A percentile compares a stretch with the other conserved stretches of the same genome.
These are phyloP conservation scores for Cepphus grylle DNA, from an alignment of 2,113 vertebrate species.

Conservation along the genomic window DNA sequence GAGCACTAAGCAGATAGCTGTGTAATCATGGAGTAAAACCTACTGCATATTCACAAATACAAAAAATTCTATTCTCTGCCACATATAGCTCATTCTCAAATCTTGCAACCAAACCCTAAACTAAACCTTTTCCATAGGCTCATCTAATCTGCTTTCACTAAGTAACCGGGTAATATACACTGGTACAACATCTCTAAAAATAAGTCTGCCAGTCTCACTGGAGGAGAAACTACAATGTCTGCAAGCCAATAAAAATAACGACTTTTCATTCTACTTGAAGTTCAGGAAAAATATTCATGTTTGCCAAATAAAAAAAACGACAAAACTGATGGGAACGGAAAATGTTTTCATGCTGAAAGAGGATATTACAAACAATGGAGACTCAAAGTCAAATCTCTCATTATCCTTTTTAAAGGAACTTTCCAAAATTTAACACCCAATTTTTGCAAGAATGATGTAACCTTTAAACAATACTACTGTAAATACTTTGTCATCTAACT, in stretches of 20 bases:
- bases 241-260: slow-evolving; percentile 50
- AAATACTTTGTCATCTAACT: not conserved
- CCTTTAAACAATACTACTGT: slow-evolving; percentile 3
- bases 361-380: slow-evolving; percentile 48
- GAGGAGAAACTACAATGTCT: not conserved
- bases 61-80: not conserved
- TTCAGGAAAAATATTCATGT: slow-evolving; percentile 39
- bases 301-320: not conserved
- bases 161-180: not conserved
- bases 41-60: not conserved
- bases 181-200: slow-evolving; percentile 28
- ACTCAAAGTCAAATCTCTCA: not conserved
- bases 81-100: not conserved
- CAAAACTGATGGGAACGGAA: slow-evolving; percentile 37
- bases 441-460: slow-evolving; percentile 10
- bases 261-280: slow-evolving; percentile 28
- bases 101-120: not conserved
- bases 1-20: not conserved
- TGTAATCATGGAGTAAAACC: not conserved
- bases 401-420: not conserved
- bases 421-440: not conserved
- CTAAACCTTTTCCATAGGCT: not conserved
- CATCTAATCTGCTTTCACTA: not conserved
- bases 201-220: not conserved
- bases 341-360: slow-evolving; percentile 38